Evolutionary conservation across 2,113 vertebrate genomes (phyloP), one percentile per base, ranked within the genome.

Genomic region (Thryonomys swinderianus): DNA sequence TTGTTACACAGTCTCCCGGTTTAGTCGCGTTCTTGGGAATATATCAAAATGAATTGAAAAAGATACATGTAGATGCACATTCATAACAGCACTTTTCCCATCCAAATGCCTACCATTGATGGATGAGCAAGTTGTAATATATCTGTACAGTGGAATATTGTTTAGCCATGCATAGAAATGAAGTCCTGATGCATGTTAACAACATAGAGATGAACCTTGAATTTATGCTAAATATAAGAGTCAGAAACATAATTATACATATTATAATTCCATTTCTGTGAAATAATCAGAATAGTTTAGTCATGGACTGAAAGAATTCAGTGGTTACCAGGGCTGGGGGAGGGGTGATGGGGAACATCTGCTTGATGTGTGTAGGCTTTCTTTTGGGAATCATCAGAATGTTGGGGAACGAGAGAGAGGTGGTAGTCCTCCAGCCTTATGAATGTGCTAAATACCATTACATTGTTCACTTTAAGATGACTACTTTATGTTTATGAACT

Each of bases 231-330:
- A 66, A 32, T 83, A 74, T 62, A 94, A 69, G 78, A 92, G 20
- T 76, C 61, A 83, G 55, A 67, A 18, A 90, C 48, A 89, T 30
- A 87, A n/a, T 92, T 66, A 42, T 51, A 87, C n/a, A 61, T 85
- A 23, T 84, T 71, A 48, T 91, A 34, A 89, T 76, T 89, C n/a
- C 48, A 30, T 90, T 83, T 67, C 53, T 83, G 51, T 90, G 40
- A 73, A 78, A 73, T 85, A 86, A 53, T 76, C 62, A 92, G 71
- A 93, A 62, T 91, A 74, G 14, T 34, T 90, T 91, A 88, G 93
- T 57, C 40, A 62, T 40, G 48, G 34, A 81, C 27, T 73, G 67
- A 91, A 93, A 93, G 45, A 42, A 85, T 71, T 64, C 78, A 27
- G 45, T 89, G 37, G 25, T 96, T 85, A 37, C 25, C 71, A 90